These are phyloP conservation scores for Mus spicilegus DNA, from an alignment of 2,113 vertebrate genomes.

Conservation along the genomic window DNA sequence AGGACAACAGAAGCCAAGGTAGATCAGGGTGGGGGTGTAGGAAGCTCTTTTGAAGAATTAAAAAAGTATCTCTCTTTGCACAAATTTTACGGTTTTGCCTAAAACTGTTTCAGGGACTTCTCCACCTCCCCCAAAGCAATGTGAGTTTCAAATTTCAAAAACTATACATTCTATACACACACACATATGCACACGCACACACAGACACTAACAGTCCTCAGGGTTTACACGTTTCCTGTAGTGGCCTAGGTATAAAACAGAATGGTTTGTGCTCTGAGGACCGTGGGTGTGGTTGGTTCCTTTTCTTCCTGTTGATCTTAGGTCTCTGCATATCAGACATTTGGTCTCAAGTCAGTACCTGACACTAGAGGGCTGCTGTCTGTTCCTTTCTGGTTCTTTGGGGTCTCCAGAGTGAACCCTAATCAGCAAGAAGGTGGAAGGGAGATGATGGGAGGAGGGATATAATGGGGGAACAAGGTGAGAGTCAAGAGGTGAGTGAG, in stretches of 20 bases:
- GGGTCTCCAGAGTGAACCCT: not conserved
- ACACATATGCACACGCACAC: not conserved
- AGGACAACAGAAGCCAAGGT: not conserved
- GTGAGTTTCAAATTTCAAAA: slow-evolving; percentile 12
- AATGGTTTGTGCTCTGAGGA: not conserved
- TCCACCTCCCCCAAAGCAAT: not conserved
- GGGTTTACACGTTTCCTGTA: not conserved
- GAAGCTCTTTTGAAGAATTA: not conserved
- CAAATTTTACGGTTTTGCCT: not conserved
- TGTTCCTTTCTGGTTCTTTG: slow-evolving; percentile 26
- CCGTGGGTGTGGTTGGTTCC: rapidly evolving
- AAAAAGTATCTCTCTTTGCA: not conserved
- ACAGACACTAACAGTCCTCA: no score
- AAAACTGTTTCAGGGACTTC: not conserved
- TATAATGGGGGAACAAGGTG: rapidly evolving
- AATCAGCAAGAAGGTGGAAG: not conserved
- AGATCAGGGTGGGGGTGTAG: no score
- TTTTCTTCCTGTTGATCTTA: not conserved
- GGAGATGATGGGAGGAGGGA: not conserved
- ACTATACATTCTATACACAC: not conserved
- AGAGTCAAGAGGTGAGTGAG: not conserved
- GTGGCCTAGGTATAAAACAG: not conserved
- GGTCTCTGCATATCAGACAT: not conserved
- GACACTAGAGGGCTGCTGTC: not conserved
- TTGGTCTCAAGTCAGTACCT: not conserved